Evolutionary conservation across 2,888 invertebrate species (phyloP), one percentile per base, ranked within the genome.

Genomic region (Campoletis raptor): DNA sequence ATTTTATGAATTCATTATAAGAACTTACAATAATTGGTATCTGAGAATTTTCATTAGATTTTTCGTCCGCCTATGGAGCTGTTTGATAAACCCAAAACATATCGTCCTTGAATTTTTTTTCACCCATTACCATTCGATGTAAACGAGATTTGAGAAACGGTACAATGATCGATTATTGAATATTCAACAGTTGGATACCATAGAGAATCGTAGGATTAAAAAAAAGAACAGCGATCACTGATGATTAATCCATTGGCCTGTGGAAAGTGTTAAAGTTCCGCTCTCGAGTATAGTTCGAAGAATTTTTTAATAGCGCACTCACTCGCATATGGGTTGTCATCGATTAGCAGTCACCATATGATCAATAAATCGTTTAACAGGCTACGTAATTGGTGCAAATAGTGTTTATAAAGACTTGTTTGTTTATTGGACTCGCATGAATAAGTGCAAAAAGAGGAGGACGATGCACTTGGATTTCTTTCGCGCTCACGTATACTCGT

Each of bases 391-490:
- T 30, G 24, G 12, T 72, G n/a, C 30, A 1, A 52, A 37, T 36
- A 76, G 80, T 77, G 81, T 81, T 85, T 81, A 85, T 77, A 64
- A 42, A 54, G 30, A 21, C 24, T 66, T 52, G 42, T 69, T 42
- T 15, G 40, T 48, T 24, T 70, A 70, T 40, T 54, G 21, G 24
- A 52, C 48, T 57, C 24, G 30, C 6, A 61, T 18, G 61, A 57
- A 57, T 30, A 30, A 61, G 61, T 30, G 61, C 30, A 30, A 24
- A 61, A 61, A 24, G 21, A 40, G 83, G 77, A 80, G 84, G 81
- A 85, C 85, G 77, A 78, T 81, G 85, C 81, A 81, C 85, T 79
- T 54, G 42, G 24, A 18, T 6, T 45, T 57, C 42, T 69, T 15
- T 9, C 36, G 6, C 1, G 2, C 30, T 36, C 9, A 24, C 15